Base-by-base conservation (phyloP, 2,888 invertebrate species). In the Leptinotarsa tumamoca region DNA sequence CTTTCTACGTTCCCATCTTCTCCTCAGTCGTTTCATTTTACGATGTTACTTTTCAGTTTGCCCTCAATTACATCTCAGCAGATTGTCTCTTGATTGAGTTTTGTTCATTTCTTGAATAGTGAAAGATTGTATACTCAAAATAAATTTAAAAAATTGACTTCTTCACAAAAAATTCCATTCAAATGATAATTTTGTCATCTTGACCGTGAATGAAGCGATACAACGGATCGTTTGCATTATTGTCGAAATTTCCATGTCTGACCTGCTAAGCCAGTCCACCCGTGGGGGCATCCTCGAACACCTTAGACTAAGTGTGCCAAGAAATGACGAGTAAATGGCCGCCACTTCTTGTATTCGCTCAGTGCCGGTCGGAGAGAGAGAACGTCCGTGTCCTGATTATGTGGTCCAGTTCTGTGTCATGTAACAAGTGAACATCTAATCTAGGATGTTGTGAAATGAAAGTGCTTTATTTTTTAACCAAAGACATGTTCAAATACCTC, bases 321-420 rank as follows among this genome's bases (percentile, higher is more conserved):
- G 84, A 85, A 87, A 84, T 87, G 86, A 87, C 87, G 87, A 86
- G 84, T 84, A 79, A 82, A 83, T 81, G 82, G 83, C 78, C 79
- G 81, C 75, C 79, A 74, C 79, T 83, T 84, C 82, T 70, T 80
- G 82, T 85, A 85, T 85, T 87, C 86, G 84, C 84, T 83, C 80
- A 77, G 82, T 83, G 83, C 79, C 84, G 82, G 82, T 81, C 83
- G 85, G 76, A 77, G 83, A 84, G 43, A 43, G 84, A 84, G 83
- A 84, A 81, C 83, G 83, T 83, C 81, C 80, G 86, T 86, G 87
- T 83, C 86, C 86, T 86, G 84, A 86, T 85, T 86, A 82, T 80
- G 82, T 82, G 85, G 83, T 84, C 85, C 85, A 85, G 83, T 85
- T 87, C 82, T 73, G 77, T 56, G 54, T 50, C 70, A 70, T 50